Conservation (phyloP, 2,797 vertebrate genomes). For the Lerista edwardsae region DNA sequence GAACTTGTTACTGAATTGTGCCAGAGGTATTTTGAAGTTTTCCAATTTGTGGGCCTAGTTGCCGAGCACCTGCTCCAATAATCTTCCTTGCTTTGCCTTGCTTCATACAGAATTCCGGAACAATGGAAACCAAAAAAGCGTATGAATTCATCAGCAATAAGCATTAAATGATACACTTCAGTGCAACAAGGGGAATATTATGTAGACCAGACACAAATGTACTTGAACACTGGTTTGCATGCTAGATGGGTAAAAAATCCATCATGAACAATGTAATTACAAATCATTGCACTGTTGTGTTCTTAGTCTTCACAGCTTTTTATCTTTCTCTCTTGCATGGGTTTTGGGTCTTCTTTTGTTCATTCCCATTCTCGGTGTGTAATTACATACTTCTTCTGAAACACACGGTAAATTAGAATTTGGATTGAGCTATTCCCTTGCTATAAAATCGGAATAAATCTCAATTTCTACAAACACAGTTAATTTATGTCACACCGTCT, state of each 20-base stretch:
- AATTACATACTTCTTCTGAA: constrained; percentile 59
- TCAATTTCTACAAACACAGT: constrained; percentile 35
- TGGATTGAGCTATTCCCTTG: constrained; percentile 38
- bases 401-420: constrained; percentile 36
- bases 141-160: background rate
- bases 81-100: background rate
- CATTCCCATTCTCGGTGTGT: constrained; percentile 1
- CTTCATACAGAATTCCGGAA: background rate
- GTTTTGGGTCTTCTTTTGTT: constrained; percentile 13
- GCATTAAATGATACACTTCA: background rate
- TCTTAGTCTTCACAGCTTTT: constrained; percentile 27
- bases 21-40: background rate
- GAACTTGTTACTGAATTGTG: background rate
- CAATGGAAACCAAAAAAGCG: background rate
- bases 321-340: background rate
- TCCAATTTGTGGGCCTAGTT: background rate
- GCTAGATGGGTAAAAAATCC: constrained; percentile 19
- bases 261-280: constrained; percentile 23
- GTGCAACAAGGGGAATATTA: background rate
- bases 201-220: background rate
- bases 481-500: constrained; percentile 47
- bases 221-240: background rate
- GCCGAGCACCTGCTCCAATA: background rate
- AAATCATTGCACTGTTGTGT: constrained; percentile 8
- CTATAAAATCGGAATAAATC: constrained; percentile 40